These are phyloP conservation scores for Drosophila busckii DNA, from an alignment of 1,140 invertebrate genomes.

Conservation along the genomic window DNA sequence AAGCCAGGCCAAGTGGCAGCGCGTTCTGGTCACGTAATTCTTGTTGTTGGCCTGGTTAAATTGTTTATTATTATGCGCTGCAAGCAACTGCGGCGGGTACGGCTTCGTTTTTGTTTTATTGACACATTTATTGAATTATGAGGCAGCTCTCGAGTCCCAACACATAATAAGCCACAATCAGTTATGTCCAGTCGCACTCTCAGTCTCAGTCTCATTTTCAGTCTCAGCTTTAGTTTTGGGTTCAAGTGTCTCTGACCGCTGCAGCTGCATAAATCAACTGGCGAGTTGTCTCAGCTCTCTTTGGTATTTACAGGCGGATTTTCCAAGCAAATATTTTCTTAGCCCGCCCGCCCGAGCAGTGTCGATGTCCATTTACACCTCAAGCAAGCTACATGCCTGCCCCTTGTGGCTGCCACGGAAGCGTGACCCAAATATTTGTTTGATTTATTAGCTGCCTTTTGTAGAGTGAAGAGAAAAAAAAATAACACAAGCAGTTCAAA, in stretches of 20 bases:
- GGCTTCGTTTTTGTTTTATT: slow-evolving; percentile 32
- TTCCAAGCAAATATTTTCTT: slow-evolving; percentile 69
- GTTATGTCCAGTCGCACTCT: background rate
- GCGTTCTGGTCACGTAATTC: slow-evolving; percentile 26
- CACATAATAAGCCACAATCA: slow-evolving; percentile 2
- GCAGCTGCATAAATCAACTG: slow-evolving; percentile 57
- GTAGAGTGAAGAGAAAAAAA: slow-evolving; percentile 42
- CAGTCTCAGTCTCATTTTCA: slow-evolving; percentile 11
- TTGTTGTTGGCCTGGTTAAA: slow-evolving; percentile 41
- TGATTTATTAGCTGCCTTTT: slow-evolving; percentile 68
- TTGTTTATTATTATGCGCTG: slow-evolving; percentile 53
- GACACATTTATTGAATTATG: slow-evolving; percentile 72
- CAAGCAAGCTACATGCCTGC: background rate
- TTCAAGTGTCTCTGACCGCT: slow-evolving; percentile 59
- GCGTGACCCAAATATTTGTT: slow-evolving; percentile 76
- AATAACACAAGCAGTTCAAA: too few relatives aligned
- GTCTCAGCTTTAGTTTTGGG: slow-evolving; percentile 17
- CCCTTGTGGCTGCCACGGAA: slow-evolving; percentile 44
- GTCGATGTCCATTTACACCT: slow-evolving; percentile 57
- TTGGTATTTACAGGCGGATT: slow-evolving; percentile 66
- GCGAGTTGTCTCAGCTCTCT: slow-evolving; percentile 26
- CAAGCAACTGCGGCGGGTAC: slow-evolving; percentile 23
- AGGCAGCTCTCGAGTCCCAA: background rate
- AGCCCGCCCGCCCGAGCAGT: slow-evolving; percentile 43
- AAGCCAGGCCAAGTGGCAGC: slow-evolving; percentile 2